Conservation (phyloP, 2,113 vertebrate species). For the Petromus typicus region DNA sequence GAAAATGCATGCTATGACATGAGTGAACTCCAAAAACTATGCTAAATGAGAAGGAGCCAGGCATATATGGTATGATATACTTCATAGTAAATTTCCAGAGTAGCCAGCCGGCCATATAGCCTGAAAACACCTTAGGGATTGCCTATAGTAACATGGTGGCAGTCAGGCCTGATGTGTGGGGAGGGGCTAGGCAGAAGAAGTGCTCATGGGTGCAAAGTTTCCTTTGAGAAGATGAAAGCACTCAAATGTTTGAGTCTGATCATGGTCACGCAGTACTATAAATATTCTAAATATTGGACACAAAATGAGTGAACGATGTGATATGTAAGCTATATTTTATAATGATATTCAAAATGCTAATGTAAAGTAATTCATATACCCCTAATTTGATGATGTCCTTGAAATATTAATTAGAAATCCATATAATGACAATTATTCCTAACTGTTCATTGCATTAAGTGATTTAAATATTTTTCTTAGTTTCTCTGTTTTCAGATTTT, state of each 20-base stretch:
- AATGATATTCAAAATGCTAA: background rate
- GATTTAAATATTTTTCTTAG: background rate
- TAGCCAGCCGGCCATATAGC: too few relatives aligned
- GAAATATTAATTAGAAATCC: background rate
- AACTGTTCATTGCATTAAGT: background rate
- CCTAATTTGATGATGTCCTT: background rate
- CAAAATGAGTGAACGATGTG: background rate
- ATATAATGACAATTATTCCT: background rate
- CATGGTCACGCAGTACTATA: background rate
- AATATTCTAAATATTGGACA: background rate
- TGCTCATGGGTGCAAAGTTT: background rate
- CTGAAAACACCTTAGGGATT: background rate
- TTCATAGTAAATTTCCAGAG: background rate
- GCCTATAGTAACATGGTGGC: fast-evolving
- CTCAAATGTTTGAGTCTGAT: background rate
- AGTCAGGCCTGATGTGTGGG: background rate
- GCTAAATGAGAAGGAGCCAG: background rate
- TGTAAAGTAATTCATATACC: background rate
- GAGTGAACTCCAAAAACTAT: background rate
- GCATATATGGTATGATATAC: background rate
- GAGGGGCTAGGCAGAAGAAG: background rate
- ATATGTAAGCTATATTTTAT: background rate
- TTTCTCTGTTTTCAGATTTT: background rate
- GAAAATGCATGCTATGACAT: background rate
- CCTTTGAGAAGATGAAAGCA: background rate